Percentiles rank a stretch among this genome's conserved stretches.
These are phyloP conservation scores for Collichthys lucidus DNA, from an alignment of 2,113 vertebrate genomes.

Conservation along the genomic window DNA sequence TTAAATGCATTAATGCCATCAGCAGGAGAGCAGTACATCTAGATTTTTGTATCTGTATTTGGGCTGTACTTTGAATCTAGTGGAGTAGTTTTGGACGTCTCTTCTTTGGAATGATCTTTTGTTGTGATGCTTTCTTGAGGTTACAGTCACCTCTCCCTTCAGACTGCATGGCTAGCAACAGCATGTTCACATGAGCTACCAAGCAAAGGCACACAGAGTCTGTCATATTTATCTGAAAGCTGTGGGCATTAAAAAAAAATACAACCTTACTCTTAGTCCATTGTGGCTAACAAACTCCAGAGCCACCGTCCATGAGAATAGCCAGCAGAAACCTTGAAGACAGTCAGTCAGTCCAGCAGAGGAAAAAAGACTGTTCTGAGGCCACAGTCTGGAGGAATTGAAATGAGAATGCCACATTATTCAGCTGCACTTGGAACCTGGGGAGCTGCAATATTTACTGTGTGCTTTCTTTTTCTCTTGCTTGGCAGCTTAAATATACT, in stretches of 20 bases:
- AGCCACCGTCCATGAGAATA: neutral
- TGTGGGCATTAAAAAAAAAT: neutral
- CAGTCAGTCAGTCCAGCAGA: neutral
- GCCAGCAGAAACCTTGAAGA: neutral
- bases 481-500: neutral
- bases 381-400: neutral
- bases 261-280: neutral
- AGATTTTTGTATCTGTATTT: constrained; percentile 9
- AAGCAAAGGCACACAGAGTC: neutral
- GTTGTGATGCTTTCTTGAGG: neutral
- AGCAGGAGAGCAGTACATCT: constrained; percentile 18
- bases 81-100: neutral
- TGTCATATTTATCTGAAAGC: neutral
- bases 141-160: neutral
- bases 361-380: neutral
- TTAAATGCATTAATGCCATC: constrained; percentile 38
- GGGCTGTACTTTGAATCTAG: neutral
- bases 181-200: neutral
- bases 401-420: constrained; percentile 14
- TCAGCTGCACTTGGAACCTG: constrained; percentile 4
- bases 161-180: neutral
- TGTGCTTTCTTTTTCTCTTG: constrained; percentile 2
- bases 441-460: constrained; percentile 7
- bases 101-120: constrained; percentile 4
- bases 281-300: neutral